Conservation (phyloP, 2,113 vertebrate genomes). For the Pogona vitticeps region DNA sequence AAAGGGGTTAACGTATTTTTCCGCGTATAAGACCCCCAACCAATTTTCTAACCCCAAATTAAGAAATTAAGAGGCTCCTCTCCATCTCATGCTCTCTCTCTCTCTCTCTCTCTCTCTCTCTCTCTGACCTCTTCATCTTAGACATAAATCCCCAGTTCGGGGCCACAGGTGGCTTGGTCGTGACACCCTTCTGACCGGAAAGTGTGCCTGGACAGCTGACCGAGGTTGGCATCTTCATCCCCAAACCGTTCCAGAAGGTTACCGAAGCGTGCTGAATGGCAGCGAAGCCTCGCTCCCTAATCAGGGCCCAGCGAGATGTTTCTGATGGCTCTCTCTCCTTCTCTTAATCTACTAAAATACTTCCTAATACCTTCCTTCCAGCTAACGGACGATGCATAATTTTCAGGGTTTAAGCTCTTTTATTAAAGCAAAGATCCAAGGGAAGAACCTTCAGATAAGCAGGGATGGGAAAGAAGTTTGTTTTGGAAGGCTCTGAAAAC, state of each 20-base stretch:
- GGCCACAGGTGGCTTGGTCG: neutral
- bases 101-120: conserved; percentile 49
- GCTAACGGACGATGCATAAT: conserved; percentile 49
- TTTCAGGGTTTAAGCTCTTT: conserved; percentile 32
- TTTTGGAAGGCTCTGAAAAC: conserved; percentile 24
- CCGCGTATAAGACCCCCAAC: no score
- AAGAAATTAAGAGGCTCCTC: no score
- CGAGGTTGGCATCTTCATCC: conserved; percentile 60
- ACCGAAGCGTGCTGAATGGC: conserved; percentile 54
- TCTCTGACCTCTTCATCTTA: conserved; percentile 52
- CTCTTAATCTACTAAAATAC: conserved; percentile 52
- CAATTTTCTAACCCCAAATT: no score
- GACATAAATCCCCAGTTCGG: conserved; percentile 58
- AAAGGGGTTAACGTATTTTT: no score
- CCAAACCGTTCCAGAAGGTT: conserved; percentile 68
- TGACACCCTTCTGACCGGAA: conserved; percentile 49
- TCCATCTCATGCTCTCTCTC: no score
- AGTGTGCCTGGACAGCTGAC: conserved; percentile 26
- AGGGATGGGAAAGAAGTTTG: neutral
- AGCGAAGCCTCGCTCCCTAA: conserved; percentile 44
- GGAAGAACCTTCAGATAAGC: conserved; percentile 24
- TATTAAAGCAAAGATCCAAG: conserved; percentile 40
- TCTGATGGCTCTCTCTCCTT: conserved; percentile 44
- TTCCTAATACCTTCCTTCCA: conserved; percentile 52
- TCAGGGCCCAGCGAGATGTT: conserved; percentile 51